Evolutionary conservation across 2,113 vertebrate species (phyloP), one percentile per base, ranked within the genome.

Genomic region (Tragulus kanchil): DNA sequence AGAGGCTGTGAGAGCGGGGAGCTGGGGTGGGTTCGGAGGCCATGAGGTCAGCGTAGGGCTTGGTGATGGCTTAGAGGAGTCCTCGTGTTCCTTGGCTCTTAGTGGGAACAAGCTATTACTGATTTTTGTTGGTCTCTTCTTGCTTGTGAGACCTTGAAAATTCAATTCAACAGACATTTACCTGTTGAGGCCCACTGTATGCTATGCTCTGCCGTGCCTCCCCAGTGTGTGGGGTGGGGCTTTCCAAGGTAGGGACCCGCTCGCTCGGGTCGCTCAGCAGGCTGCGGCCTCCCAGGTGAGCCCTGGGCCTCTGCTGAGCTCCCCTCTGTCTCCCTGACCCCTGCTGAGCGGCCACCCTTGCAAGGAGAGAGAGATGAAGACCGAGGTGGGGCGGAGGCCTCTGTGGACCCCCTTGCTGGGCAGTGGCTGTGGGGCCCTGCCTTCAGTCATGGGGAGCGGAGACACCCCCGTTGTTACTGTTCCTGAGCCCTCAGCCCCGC

Each of bases 111-210:
- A 84, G 81, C 54, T 65, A 2, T 45, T 56, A 50, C 26, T 73
- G 85, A 75, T 75, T 85, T 95, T 67, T 0, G 1, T 52, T 84
- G 93, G 67, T 56, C 25, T 88, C 13, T 94, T 10, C 36, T 97
- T 93, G 88, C 81, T 85, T 90, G 61, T 93, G 79, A 95, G 91
- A 93, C 85, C 75, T 94, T 79, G 91, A 90, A 87, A 90, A 95
- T 87, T 85, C 93, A 94, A n/a, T 83, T 83, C 78, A 62, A 61
- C 77, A 61, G 73, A 84, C 56, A 21, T 65, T 81, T 90, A 42
- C 64, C 56, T 81, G 36, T 59, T 77, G 84, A 54, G 0, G 1
- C 59, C 90, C 17, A 65, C 83, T 19, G 8, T 58, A 14, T 25
- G 59, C 54, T 16, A 19, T 69, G 65, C 78, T 67, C 23, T 73